phyloP scores from a whole-genome alignment of 2,113 vertebrate genomes.

The Gulo gulo region DNA sequence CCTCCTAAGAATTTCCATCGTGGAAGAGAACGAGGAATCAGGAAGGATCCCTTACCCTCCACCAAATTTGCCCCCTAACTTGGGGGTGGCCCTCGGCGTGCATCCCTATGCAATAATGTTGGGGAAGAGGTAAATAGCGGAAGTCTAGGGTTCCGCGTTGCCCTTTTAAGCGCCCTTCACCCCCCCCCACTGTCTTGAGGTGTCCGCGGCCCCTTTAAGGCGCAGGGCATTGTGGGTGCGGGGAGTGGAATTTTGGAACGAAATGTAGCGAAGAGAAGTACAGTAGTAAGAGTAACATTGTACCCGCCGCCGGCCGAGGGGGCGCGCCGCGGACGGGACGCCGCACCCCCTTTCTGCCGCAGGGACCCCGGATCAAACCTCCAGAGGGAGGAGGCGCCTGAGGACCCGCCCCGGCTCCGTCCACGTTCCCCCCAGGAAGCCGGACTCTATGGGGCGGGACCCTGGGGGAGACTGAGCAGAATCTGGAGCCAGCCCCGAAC shows the following conservation, averaged over 20 bases:
- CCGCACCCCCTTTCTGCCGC: slow-evolving; percentile 7
- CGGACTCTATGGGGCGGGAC: slow-evolving; percentile 73
- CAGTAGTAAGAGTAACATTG: slow-evolving; percentile 67
- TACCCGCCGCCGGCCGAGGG: slow-evolving; percentile 47
- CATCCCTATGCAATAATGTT: background rate
- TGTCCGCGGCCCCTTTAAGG: slow-evolving; percentile 73
- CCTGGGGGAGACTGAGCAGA: slow-evolving; percentile 57
- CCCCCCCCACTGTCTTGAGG: background rate
- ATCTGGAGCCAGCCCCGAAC: slow-evolving; percentile 52
- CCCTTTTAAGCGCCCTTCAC: slow-evolving; percentile 61
- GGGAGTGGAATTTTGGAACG: slow-evolving; percentile 77
- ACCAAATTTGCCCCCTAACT: background rate
- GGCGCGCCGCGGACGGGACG: slow-evolving; percentile 50
- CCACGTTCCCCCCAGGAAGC: slow-evolving; percentile 66
- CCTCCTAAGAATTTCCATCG: background rate
- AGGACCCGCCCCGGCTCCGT: slow-evolving; percentile 8
- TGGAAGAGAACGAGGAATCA: background rate
- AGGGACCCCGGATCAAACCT: background rate
- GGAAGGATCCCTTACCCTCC: background rate
- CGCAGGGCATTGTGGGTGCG: slow-evolving; percentile 77
- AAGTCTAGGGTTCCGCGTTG: slow-evolving; percentile 40
- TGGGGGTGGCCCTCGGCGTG: background rate
- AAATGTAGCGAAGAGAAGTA: slow-evolving; percentile 71
- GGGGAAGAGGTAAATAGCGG: background rate
- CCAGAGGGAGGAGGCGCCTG: background rate